phyloP scores from a whole-genome alignment of 2,888 invertebrate species.

The Ariolimax columbianus region DNA sequence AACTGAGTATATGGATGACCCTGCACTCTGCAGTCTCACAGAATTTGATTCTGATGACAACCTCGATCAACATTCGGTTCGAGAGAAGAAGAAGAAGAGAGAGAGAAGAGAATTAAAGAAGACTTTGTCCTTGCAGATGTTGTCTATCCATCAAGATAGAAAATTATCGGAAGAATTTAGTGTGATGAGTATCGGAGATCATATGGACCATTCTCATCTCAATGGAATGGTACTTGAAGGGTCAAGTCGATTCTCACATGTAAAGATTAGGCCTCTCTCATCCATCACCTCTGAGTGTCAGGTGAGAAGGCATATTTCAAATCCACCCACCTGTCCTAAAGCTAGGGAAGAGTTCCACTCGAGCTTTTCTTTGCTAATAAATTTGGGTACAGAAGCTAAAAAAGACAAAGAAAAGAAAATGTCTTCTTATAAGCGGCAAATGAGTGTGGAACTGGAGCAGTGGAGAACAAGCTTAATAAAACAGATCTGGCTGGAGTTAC shows the following conservation, averaged over 20 bases:
- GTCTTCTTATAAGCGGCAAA: constrained; percentile 70
- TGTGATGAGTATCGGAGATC: constrained; percentile 36
- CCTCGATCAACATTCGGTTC: constrained; percentile 60
- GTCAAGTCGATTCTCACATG: constrained; percentile 62
- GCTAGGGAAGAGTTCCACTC: constrained; percentile 77
- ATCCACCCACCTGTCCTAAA: constrained; percentile 63
- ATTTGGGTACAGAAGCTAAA: constrained; percentile 81
- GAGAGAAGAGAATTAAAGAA: constrained; percentile 65
- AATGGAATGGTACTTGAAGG: constrained; percentile 61
- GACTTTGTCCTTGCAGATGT: constrained; percentile 62
- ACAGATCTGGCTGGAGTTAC: constrained; percentile 93
- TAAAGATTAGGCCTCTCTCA: constrained; percentile 34
- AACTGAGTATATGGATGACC: constrained; percentile 65
- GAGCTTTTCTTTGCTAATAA: constrained; percentile 87
- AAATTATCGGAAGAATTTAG: constrained; percentile 61
- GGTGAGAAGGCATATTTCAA: constrained; percentile 51
- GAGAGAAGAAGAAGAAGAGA: constrained; percentile 64
- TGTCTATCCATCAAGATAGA: constrained; percentile 64
- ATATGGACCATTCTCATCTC: constrained; percentile 55
- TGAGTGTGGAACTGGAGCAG: constrained; percentile 89
- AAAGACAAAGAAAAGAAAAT: constrained; percentile 72
- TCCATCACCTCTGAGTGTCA: constrained; percentile 44
- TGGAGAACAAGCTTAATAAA: constrained; percentile 94
- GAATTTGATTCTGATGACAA: constrained; percentile 72
- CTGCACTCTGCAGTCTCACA: constrained; percentile 63